Evolutionary conservation across 53 echinoderm and acorn worm genomes (phyloP).

Genomic region (Hippasteria phrygiana): DNA sequence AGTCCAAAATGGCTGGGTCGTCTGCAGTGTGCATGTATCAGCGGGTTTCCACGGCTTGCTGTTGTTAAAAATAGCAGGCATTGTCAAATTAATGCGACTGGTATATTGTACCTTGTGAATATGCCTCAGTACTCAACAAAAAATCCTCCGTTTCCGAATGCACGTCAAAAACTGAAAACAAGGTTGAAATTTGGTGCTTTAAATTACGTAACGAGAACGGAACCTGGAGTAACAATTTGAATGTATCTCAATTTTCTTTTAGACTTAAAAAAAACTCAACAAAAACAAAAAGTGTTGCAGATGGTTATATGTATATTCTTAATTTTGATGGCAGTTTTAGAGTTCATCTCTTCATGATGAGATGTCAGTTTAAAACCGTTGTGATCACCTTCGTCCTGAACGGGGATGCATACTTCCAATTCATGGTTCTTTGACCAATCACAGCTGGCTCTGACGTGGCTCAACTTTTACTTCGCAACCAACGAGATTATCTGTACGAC

Average conservation of each 20-base stretch:
- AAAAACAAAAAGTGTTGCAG: no score
- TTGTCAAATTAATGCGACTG: slow-evolving; percentile 48
- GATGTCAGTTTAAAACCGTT: no score
- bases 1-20: slow-evolving; percentile 54
- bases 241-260: not conserved
- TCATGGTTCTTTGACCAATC: not conserved
- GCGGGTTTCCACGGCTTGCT: slow-evolving; percentile 43
- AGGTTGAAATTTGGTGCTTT: not conserved
- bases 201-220: no score
- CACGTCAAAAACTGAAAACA: no score
- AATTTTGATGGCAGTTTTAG: no score
- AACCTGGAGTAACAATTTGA: no score
- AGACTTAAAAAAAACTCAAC: not conserved
- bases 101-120: slow-evolving; percentile 24
- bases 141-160: not conserved
- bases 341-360: no score
- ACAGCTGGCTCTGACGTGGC: not conserved
- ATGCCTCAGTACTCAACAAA: not conserved
- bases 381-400: no score
- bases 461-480: not conserved
- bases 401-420: no score
- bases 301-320: no score
- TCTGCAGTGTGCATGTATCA: slow-evolving; percentile 29
- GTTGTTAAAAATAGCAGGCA: slow-evolving; percentile 54
- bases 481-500: no score